Evolutionary conservation across 2,888 invertebrate genomes (phyloP), one percentile per base, ranked within the genome.

Genomic region (Herminia tarsipennalis): DNA sequence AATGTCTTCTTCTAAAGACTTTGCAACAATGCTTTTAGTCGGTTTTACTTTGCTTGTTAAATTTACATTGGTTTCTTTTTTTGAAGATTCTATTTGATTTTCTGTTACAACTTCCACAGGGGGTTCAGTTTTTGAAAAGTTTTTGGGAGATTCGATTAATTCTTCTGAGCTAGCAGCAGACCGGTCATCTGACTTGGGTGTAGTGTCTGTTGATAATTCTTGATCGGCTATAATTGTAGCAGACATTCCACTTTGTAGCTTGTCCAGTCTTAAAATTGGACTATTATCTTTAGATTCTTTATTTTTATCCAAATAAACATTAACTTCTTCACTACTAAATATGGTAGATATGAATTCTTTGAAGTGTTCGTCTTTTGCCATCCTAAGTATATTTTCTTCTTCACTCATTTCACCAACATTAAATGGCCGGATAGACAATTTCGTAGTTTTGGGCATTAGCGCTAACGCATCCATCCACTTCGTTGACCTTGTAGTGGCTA

Each of bases 251-350:
- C 0, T 18, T 12, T 3, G 8, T 3, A 5, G 10, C 16, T 8
- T 5, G 12, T 16, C 16, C 17, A 10, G 10, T 8, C 16, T 16
- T 24, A 3, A 24, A 6, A 0, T 9, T 5, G 9, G n/a, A n/a
- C n/a, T n/a, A n/a, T n/a, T n/a, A n/a, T 10, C 12, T 25, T 25
- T 18, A 17, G 17, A n/a, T 27, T n/a, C 8, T 4, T 3, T 18
- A 2, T 18, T 18, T 10, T 0, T 12, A 18, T 27, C 13, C 1
- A 27, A 12, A 13, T 27, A 12, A n/a, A 12, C n/a, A 13, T 3
- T 16, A 12, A 18, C n/a, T 27, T 36, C 36, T 13, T 36, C 36
- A 25, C 17, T 25, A 25, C 17, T 17, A 18, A 36, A 27, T 1
- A 36, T n/a, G 5, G 24, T 36, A 8, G 25, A 25, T 5, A 36